Percentiles rank a stretch among this genome's conserved stretches.
Evolutionary conservation across 2,888 invertebrate species (phyloP).

Genomic region (Melanostoma mellinum): DNA sequence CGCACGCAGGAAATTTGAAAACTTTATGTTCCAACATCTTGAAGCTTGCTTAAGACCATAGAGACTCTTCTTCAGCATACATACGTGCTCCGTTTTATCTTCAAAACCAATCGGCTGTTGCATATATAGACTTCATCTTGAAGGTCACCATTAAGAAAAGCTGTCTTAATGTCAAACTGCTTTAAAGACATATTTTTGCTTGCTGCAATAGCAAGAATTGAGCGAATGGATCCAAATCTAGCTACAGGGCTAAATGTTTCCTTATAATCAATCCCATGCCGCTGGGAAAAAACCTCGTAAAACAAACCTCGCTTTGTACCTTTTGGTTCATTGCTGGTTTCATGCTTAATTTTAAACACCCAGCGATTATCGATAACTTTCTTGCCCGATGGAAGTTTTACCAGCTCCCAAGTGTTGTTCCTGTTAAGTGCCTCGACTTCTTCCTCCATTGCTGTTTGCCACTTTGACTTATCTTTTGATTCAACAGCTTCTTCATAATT

Average conservation of each 20-base stretch:
- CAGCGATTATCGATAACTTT: no score
- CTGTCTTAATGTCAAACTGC: slow-evolving; percentile 45
- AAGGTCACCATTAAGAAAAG: slow-evolving; percentile 29
- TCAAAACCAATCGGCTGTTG: slow-evolving; percentile 30
- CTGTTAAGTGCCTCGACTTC: no score
- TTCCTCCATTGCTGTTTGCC: background rate
- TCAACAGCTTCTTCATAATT: no score
- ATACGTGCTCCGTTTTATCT: slow-evolving; percentile 44
- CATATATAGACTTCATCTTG: slow-evolving; percentile 37
- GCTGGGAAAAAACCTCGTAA: no score
- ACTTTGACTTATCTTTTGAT: background rate
- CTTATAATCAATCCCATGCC: slow-evolving; percentile 37
- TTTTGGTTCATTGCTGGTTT: no score
- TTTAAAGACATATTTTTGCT: slow-evolving; percentile 3
- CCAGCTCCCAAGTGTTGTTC: no score
- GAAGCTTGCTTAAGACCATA: slow-evolving; percentile 29
- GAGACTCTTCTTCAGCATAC: slow-evolving; percentile 35
- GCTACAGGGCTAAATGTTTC: slow-evolving; percentile 63
- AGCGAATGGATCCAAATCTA: slow-evolving; percentile 28
- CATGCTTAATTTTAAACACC: no score
- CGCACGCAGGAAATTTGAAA: no score
- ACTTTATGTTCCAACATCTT: no score
- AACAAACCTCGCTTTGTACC: no score
- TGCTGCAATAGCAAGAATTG: slow-evolving; percentile 47
- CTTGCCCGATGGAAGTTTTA: no score